Conservation (phyloP, 1,140 invertebrate genomes). For the Drosophila sturtevanti region DNA sequence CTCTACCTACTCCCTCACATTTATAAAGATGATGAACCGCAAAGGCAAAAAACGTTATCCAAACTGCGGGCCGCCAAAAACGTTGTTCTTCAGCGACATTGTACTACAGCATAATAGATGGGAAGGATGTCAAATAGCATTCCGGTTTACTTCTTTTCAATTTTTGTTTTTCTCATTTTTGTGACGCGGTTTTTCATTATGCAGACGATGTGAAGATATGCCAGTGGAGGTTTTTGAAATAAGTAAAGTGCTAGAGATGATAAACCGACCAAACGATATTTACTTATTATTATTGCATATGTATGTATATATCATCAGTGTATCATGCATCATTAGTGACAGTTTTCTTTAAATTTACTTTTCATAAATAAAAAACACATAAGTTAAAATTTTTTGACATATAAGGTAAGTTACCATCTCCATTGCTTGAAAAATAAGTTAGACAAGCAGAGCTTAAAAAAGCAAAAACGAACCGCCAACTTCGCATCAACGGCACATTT, state of each 20-base stretch:
- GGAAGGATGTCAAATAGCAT: conserved; percentile 47
- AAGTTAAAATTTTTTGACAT: neutral
- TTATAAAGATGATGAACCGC: conserved; percentile 34
- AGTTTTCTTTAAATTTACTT: no score
- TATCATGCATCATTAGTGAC: no score
- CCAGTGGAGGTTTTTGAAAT: conserved; percentile 13
- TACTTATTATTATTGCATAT: neutral
- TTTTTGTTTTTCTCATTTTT: conserved; percentile 61
- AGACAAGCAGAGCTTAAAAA: neutral
- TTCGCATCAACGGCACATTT: conserved; percentile 53
- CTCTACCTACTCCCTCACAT: conserved; percentile 26
- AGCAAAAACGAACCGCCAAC: conserved; percentile 30
- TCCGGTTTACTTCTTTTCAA: conserved; percentile 58
- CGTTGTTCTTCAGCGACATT: conserved; percentile 25
- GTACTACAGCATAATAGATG: neutral
- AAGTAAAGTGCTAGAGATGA: conserved; percentile 10
- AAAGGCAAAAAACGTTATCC: conserved; percentile 32
- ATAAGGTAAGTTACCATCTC: conserved; percentile 26
- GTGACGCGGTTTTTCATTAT: conserved; percentile 65
- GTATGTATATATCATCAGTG: no score
- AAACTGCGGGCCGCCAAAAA: conserved; percentile 28
- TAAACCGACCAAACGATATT: neutral
- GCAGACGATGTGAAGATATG: conserved; percentile 40
- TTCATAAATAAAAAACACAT: neutral
- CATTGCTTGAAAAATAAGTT: neutral